These are phyloP conservation scores for Tanytarsus gracilentus DNA, from an alignment of 2,888 invertebrate genomes.

Conservation along the genomic window DNA sequence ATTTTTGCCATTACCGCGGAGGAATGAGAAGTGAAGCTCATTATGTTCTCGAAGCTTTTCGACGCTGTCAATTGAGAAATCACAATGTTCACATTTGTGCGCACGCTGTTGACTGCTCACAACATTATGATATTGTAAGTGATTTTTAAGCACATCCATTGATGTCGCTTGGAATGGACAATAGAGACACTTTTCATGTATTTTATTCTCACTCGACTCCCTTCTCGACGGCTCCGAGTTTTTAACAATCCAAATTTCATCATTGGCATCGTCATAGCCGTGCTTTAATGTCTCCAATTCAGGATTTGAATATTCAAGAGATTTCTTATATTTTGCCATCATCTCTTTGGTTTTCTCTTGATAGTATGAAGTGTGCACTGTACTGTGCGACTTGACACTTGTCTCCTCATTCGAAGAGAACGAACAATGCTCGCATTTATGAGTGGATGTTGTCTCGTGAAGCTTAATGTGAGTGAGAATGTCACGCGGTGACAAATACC, in stretches of 20 bases:
- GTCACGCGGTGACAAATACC: constrained; percentile 69
- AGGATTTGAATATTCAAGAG: constrained; percentile 57
- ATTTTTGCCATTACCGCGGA: constrained; percentile 12
- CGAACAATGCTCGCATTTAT: constrained; percentile 66
- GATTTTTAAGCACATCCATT: constrained; percentile 63
- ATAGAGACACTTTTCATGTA: constrained; percentile 50
- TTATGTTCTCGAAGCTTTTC: constrained; percentile 69
- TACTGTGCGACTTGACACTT: constrained; percentile 58
- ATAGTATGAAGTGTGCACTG: constrained; percentile 69
- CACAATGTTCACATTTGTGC: constrained; percentile 71
- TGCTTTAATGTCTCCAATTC: constrained; percentile 44
- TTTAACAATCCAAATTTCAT: constrained; percentile 41
- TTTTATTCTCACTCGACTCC: constrained; percentile 28
- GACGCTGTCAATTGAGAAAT: constrained; percentile 66
- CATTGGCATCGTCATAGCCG: constrained; percentile 30
- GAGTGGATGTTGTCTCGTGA: constrained; percentile 54
- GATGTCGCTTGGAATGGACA: constrained; percentile 74
- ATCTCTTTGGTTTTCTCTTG: constrained; percentile 65
- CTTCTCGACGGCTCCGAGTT: no score
- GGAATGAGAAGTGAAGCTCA: constrained; percentile 59
- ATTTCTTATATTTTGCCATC: constrained; percentile 54
- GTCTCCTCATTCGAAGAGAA: constrained; percentile 64
- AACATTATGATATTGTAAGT: constrained; percentile 62
- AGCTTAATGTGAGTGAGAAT: constrained; percentile 61
- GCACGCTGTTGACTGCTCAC: constrained; percentile 50